Evolutionary conservation across 2,888 invertebrate genomes (phyloP).

Genomic region (Isoperla grammatica): DNA sequence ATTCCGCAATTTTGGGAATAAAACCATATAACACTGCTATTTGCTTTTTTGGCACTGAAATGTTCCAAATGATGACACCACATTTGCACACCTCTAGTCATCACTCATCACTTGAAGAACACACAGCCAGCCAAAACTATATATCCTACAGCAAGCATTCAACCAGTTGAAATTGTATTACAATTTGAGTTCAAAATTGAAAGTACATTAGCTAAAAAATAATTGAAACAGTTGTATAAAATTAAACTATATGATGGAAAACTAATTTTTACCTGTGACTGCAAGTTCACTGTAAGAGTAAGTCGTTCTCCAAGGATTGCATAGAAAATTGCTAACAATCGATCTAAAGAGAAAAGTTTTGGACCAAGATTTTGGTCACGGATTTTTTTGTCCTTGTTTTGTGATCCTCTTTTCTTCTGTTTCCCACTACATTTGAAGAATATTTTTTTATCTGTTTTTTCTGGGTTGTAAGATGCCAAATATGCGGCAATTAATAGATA

Average conservation of each 20-base stretch:
- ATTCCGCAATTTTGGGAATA: too few relatives aligned
- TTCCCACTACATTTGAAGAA: constrained; percentile 77
- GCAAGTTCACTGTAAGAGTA: constrained; percentile 77
- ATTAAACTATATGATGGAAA: constrained; percentile 11
- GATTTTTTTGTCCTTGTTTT: constrained; percentile 42
- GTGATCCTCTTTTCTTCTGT: constrained; percentile 40
- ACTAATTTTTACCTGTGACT: constrained; percentile 58
- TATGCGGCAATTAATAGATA: constrained; percentile 85
- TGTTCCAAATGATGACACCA: too few relatives aligned
- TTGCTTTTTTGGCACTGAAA: too few relatives aligned
- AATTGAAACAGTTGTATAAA: neutral
- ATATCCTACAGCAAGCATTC: too few relatives aligned
- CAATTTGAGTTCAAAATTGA: too few relatives aligned
- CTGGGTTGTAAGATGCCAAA: constrained; percentile 87
- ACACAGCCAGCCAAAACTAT: too few relatives aligned
- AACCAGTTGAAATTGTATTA: too few relatives aligned
- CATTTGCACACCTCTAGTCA: too few relatives aligned
- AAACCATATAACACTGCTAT: too few relatives aligned
- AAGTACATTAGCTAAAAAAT: neutral
- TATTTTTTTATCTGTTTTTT: constrained; percentile 78
- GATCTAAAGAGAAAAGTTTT: constrained; percentile 72
- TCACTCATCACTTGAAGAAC: too few relatives aligned
- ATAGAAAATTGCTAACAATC: constrained; percentile 83
- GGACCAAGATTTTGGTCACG: constrained; percentile 70
- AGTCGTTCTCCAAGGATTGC: constrained; percentile 80